Conservation (phyloP, 2,888 invertebrate species). For the Drosophila neonasuta region DNA sequence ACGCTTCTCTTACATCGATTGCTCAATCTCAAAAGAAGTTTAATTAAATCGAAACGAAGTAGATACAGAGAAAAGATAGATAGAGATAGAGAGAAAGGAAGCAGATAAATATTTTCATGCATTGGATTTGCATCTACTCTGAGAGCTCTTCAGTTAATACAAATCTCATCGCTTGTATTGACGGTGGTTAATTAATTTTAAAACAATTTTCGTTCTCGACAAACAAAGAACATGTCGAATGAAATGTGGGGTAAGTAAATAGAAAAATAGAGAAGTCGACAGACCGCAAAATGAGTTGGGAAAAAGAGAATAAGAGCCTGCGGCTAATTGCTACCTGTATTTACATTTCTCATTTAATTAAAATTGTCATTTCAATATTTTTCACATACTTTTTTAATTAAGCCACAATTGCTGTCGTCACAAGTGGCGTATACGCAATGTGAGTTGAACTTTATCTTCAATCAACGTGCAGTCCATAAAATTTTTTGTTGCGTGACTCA, state of each 20-base stretch:
- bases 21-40: slow-evolving; percentile 30
- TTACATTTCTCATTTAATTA: slow-evolving; percentile 56
- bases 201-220: slow-evolving; percentile 31
- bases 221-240: slow-evolving; percentile 18
- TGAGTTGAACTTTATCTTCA: slow-evolving; percentile 36
- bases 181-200: slow-evolving; percentile 51
- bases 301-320: slow-evolving; percentile 26
- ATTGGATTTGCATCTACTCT: slow-evolving; percentile 7
- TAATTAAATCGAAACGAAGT: slow-evolving; percentile 54
- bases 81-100: neutral
- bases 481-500: slow-evolving; percentile 60
- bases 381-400: slow-evolving; percentile 61
- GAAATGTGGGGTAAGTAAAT: slow-evolving; percentile 24
- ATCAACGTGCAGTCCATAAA: slow-evolving; percentile 67
- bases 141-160: slow-evolving; percentile 36
- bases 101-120: slow-evolving; percentile 27
- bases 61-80: neutral
- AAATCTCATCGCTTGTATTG: slow-evolving; percentile 43
- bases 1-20: slow-evolving; percentile 5
- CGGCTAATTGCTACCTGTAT: slow-evolving; percentile 25
- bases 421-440: slow-evolving; percentile 50
- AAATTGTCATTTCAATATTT: slow-evolving; percentile 42
- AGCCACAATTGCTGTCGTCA: slow-evolving; percentile 47
- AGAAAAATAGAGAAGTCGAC: neutral
- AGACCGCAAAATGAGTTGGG: neutral